Evolutionary conservation across 2,888 invertebrate species (phyloP).

Genomic region (Pyrrhia umbra): DNA sequence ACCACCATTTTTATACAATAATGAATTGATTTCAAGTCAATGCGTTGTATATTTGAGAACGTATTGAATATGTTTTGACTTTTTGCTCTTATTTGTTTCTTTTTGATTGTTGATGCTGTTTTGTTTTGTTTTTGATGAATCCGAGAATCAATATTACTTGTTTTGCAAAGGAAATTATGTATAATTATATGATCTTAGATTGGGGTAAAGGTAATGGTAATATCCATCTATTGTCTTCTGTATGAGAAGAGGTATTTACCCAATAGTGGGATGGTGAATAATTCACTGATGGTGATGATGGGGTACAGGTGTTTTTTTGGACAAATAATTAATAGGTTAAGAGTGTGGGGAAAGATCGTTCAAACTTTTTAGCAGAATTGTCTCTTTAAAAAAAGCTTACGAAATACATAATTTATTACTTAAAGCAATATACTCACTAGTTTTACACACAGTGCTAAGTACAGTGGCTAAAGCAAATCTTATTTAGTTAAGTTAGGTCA

Average conservation of each 20-base stretch:
- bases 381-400: no score
- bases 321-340: neutral
- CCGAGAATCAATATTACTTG: neutral
- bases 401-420: neutral
- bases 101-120: neutral
- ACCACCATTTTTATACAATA: slow-evolving; percentile 77
- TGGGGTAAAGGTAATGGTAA: no score
- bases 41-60: slow-evolving; percentile 25
- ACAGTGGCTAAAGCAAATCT: slow-evolving; percentile 43
- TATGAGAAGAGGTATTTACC: no score
- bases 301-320: no score
- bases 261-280: no score
- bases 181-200: neutral
- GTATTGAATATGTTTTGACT: slow-evolving; percentile 25
- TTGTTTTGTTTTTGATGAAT: slow-evolving; percentile 26
- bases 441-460: slow-evolving; percentile 37
- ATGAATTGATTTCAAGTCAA: slow-evolving; percentile 57
- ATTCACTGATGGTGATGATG: no score
- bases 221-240: no score
- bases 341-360: neutral
- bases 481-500: slow-evolving; percentile 70
- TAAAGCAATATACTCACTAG: neutral
- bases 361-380: no score
- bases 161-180: neutral
- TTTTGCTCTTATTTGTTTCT: slow-evolving; percentile 11